Evolutionary conservation across 2,888 invertebrate species (phyloP).

Genomic region (Acanthosepion pharaonis): DNA sequence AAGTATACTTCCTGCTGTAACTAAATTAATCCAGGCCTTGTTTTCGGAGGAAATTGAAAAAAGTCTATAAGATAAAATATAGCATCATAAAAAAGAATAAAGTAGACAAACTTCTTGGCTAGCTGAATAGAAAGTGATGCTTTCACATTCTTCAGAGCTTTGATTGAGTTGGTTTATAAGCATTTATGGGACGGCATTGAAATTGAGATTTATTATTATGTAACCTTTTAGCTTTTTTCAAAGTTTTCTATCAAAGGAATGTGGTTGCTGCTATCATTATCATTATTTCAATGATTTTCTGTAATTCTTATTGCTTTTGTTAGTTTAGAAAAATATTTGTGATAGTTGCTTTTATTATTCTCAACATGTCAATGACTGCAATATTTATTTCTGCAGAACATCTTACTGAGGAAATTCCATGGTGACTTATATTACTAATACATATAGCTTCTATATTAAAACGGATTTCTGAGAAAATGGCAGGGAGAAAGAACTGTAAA

Average conservation of each 20-base stretch:
- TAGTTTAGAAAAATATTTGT: background rate
- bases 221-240: constrained; percentile 18
- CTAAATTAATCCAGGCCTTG: background rate
- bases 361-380: background rate
- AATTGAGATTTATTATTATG: background rate
- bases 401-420: background rate
- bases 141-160: background rate
- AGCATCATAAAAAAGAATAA: background rate
- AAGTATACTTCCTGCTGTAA: constrained; percentile 21
- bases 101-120: background rate
- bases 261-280: background rate
- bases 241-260: background rate
- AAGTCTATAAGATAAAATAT: background rate
- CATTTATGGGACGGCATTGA: background rate
- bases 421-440: background rate
- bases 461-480: no score
- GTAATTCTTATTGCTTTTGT: background rate
- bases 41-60: background rate
- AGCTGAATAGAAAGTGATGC: background rate
- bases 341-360: background rate
- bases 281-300: background rate
- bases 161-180: background rate
- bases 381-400: background rate
- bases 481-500: no score
- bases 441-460: no score